Base-by-base conservation (phyloP, 2,888 invertebrate genomes). In the Steinernema scapterisci region DNA sequence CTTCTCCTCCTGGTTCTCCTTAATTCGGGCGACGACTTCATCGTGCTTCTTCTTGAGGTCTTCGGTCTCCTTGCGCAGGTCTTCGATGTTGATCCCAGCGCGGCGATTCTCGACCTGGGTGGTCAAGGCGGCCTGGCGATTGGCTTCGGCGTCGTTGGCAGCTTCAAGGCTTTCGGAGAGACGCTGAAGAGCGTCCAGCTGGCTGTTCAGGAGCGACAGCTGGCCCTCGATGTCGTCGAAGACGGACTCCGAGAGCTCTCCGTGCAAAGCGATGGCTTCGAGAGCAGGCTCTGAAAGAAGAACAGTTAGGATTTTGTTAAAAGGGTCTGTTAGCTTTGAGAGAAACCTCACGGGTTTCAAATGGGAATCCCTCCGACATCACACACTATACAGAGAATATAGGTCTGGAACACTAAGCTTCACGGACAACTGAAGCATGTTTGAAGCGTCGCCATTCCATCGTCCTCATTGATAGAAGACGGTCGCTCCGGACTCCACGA, bases 21-120 rank as follows among this genome's bases (percentile, higher is more conserved):
- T 63, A 1, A 63, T 27, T 1, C 63, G 63, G 7, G 11, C 27
- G 27, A 31, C 25, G 16, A 63, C 16, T 5, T 63, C 63, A 5
- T 13, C 31, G 16, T 38, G 31, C 11, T 31, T 63, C 31, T 25
- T 5, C 31, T 63, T 31, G 6, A 63, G 63, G 1, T 1, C 16
- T 5, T 16, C 31, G 31, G 31, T 63, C 31, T 63, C 31, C 19
- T 38, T 19, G 19, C 63, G 63, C 21, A 63, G 31, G 11, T 63
- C 63, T 2, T 25, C 63, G 31, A 27, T 25, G 5, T 63, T 63
- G 16, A 63, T 38, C 6, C 16, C 31, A 1, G 5, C 63, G 19
- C 63, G 63, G 27, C 63, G 63, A 6, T 63, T 63, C 31, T 27
- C 27, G 19, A 63, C 16, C 2, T 63, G 27, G 63, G 63, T 27